Conservation (phyloP, 1,140 invertebrate species). For the Zaprionus camerounensis region DNA sequence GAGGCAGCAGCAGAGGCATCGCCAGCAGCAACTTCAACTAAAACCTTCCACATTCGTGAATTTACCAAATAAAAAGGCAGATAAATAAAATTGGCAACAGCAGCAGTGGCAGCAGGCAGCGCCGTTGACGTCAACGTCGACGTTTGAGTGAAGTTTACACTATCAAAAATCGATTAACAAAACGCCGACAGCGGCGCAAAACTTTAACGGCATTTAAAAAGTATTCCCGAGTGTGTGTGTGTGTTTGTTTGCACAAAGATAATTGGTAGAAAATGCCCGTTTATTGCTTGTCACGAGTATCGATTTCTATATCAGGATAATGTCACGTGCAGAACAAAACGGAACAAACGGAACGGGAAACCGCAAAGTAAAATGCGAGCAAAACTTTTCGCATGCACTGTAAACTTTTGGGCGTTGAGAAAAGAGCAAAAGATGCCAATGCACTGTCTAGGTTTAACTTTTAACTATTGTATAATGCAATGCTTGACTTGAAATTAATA, state of each 20-base stretch:
- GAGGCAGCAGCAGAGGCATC: not conserved
- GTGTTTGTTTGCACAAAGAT: conserved; percentile 47
- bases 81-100: conserved; percentile 80
- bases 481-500: too few relatives aligned
- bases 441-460: too few relatives aligned
- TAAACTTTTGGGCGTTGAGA: too few relatives aligned
- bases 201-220: conserved; percentile 72
- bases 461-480: too few relatives aligned
- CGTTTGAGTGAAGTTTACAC: conserved; percentile 64
- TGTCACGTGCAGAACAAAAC: conserved; percentile 71
- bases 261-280: conserved; percentile 77
- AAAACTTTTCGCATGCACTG: conserved; percentile 28
- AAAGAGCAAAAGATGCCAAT: too few relatives aligned
- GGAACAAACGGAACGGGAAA: conserved; percentile 17
- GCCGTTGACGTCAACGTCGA: conserved; percentile 19
- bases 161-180: conserved; percentile 82
- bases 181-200: conserved; percentile 61
- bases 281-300: conserved; percentile 78
- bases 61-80: conserved; percentile 56
- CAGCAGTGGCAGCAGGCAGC: conserved; percentile 31
- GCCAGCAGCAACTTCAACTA: conserved; percentile 34
- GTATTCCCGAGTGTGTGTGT: conserved; percentile 47
- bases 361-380: conserved; percentile 43
- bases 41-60: conserved; percentile 67
- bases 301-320: conserved; percentile 78